phyloP scores from a whole-genome alignment of 2,888 invertebrate species.

The Temnothorax rugatulus region DNA sequence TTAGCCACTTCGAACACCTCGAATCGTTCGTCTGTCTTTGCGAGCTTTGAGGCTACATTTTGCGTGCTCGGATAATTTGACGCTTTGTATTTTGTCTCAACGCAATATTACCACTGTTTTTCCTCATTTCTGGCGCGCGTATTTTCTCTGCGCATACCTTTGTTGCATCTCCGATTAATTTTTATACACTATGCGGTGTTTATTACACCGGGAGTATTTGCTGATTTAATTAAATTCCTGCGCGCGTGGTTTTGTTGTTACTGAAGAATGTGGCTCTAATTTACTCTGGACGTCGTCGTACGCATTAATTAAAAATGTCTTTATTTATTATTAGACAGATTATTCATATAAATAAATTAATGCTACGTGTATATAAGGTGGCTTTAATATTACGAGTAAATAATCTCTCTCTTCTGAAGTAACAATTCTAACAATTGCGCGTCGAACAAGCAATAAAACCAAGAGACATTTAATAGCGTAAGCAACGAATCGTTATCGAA shows the following conservation, averaged over 20 bases:
- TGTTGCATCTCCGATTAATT: slow-evolving; percentile 36
- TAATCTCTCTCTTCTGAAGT: not conserved
- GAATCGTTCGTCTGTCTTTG: not conserved
- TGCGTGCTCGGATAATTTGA: slow-evolving; percentile 39
- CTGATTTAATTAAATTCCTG: slow-evolving; percentile 48
- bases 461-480: slow-evolving; percentile 42
- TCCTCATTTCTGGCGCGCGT: not conserved
- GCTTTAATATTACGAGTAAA: not conserved
- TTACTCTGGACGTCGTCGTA: not conserved
- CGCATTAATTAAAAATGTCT: slow-evolving; percentile 16
- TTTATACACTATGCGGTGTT: slow-evolving; percentile 39
- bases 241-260: slow-evolving; percentile 15
- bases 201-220: slow-evolving; percentile 27
- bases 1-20: slow-evolving; percentile 11
- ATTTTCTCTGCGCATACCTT: slow-evolving; percentile 26
- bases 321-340: not conserved
- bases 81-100: slow-evolving; percentile 21
- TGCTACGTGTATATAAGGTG: not conserved
- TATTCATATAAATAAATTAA: slow-evolving; percentile 13
- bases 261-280: slow-evolving; percentile 30
- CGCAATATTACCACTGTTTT: slow-evolving; percentile 4
- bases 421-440: slow-evolving; percentile 9
- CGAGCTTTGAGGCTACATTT: not conserved
- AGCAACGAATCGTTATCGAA: slow-evolving; percentile 38
- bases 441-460: slow-evolving; percentile 13